These are phyloP conservation scores for Euura saliciscinereae DNA, from an alignment of 1,140 invertebrate genomes.

Conservation along the genomic window DNA sequence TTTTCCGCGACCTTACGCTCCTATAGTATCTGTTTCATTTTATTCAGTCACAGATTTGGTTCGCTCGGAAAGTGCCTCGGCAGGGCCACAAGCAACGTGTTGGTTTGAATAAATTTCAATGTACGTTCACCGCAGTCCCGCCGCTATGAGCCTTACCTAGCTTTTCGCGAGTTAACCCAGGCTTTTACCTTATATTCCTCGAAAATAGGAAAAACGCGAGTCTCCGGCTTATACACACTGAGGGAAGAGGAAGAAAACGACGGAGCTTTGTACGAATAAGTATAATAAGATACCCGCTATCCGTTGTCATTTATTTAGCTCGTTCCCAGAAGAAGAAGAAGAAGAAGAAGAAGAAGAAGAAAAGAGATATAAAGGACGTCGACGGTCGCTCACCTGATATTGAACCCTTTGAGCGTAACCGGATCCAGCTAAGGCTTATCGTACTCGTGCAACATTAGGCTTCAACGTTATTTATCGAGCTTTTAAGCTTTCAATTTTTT, in stretches of 20 bases:
- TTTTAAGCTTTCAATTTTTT: constrained; percentile 42
- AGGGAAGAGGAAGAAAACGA: neutral
- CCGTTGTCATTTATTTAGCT: neutral
- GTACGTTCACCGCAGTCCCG: neutral
- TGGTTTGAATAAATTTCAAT: neutral
- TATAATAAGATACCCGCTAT: neutral
- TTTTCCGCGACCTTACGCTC: neutral
- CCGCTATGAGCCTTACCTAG: neutral
- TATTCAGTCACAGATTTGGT: neutral
- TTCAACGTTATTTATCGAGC: constrained; percentile 51
- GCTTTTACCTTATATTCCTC: neutral
- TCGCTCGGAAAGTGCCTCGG: neutral
- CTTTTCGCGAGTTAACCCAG: neutral
- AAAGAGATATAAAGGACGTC: too few species aligned
- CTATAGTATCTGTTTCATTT: neutral
- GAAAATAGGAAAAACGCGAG: neutral
- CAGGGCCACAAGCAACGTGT: neutral
- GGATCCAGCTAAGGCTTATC: constrained; percentile 47
- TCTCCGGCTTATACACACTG: too few species aligned
- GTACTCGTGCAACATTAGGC: constrained; percentile 60
- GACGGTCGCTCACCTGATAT: neutral
- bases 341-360: too few species aligned
- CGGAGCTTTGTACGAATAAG: neutral
- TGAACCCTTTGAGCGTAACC: constrained; percentile 7
- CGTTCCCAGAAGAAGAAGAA: too few species aligned